phyloP scores from a whole-genome alignment of 2,797 vertebrate genomes.

The Lagocephalus sceleratus region DNA sequence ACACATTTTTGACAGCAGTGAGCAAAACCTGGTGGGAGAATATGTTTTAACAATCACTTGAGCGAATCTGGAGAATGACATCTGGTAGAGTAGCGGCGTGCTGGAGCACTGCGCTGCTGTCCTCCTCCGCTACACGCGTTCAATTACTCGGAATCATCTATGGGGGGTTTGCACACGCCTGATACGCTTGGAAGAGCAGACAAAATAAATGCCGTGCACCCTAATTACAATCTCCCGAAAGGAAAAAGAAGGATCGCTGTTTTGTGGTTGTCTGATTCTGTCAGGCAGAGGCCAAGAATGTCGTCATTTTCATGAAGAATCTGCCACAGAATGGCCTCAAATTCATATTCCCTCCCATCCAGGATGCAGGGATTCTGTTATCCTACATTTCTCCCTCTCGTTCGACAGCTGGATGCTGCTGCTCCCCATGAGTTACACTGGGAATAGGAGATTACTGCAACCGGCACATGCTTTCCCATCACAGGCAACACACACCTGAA shows the following conservation, averaged over 20 bases:
- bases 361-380: slow-evolving; percentile 1
- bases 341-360: not conserved
- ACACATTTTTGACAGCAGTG: slow-evolving; percentile 39
- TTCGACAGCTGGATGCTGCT: slow-evolving; percentile 14
- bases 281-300: not conserved
- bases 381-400: slow-evolving; percentile 7
- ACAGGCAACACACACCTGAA: no score
- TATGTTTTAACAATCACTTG: slow-evolving; percentile 51
- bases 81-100: slow-evolving; percentile 45
- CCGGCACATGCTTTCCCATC: slow-evolving; percentile 4
- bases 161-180: slow-evolving; percentile 17
- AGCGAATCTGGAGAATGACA: slow-evolving; percentile 43
- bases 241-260: not conserved
- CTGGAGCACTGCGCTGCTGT: slow-evolving; percentile 13
- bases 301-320: slow-evolving; percentile 29
- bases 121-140: slow-evolving; percentile 33
- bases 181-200: slow-evolving; percentile 33
- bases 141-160: slow-evolving; percentile 26
- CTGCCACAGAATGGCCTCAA: not conserved
- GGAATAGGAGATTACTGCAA: slow-evolving; percentile 30
- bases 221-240: slow-evolving; percentile 19
- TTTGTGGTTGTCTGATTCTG: slow-evolving; percentile 14
- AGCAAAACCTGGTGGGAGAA: slow-evolving; percentile 38
- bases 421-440: slow-evolving; percentile 8
- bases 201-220: slow-evolving; percentile 20